Evolutionary conservation across 2,888 invertebrate genomes (phyloP).

Genomic region (Meteorus cinctellus): DNA sequence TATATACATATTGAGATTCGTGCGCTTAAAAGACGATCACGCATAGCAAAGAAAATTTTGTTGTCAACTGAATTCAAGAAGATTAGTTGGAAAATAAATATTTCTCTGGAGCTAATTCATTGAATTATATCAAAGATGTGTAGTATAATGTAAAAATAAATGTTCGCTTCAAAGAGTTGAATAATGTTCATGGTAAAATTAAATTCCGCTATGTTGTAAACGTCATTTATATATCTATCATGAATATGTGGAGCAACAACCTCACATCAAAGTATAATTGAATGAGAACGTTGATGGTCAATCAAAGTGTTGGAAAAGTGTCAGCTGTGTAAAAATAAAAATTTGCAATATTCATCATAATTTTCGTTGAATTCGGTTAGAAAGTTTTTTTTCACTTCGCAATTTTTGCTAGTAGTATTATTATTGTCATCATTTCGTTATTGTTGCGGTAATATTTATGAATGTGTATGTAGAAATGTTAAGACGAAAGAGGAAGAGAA

Average conservation of each 20-base stretch:
- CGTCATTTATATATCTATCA: too few relatives aligned
- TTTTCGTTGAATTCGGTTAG: not conserved
- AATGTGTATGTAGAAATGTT: not conserved
- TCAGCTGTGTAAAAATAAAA: not conserved
- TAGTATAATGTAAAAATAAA: too few relatives aligned
- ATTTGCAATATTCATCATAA: not conserved
- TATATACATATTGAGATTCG: not conserved
- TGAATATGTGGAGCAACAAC: too few relatives aligned
- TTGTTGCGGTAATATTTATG: not conserved
- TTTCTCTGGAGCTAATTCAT: too few relatives aligned
- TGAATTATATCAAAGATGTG: too few relatives aligned
- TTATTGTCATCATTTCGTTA: not conserved
- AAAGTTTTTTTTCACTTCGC: not conserved
- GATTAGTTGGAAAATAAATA: not conserved
- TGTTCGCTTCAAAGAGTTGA: too few relatives aligned
- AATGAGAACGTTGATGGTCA: too few relatives aligned
- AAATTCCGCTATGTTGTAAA: too few relatives aligned
- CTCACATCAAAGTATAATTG: too few relatives aligned
- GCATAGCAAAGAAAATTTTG: conserved; percentile 21
- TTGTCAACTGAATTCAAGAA: conserved; percentile 10
- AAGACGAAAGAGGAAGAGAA: not conserved
- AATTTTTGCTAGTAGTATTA: not conserved
- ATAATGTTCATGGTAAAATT: too few relatives aligned
- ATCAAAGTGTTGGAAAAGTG: too few relatives aligned
- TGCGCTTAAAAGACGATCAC: conserved; percentile 28